These are phyloP conservation scores for Drosophila serrata DNA, from an alignment of 1,140 invertebrate species.

Conservation along the genomic window DNA sequence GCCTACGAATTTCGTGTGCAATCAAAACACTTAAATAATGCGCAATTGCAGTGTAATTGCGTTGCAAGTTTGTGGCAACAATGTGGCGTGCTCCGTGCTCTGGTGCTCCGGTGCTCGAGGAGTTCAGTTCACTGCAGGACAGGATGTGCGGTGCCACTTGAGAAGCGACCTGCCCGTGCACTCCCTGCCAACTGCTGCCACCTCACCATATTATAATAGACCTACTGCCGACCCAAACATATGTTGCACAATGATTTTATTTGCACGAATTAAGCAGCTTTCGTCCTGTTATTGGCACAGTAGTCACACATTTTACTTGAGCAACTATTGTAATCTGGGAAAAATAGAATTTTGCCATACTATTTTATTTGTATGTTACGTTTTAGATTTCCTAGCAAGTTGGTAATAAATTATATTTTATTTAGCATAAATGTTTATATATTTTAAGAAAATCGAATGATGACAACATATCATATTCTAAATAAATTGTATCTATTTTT, in stretches of 20 bases:
- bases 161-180: slow-evolving; percentile 19
- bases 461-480: no score
- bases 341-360: no score
- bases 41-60: slow-evolving; percentile 76
- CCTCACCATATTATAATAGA: slow-evolving; percentile 57
- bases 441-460: no score
- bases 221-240: slow-evolving; percentile 60
- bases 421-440: neutral
- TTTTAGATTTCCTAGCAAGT: neutral
- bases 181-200: slow-evolving; percentile 16
- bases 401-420: neutral
- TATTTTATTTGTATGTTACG: no score
- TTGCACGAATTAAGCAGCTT: slow-evolving; percentile 76
- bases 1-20: slow-evolving; percentile 31
- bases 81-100: slow-evolving; percentile 4
- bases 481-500: no score
- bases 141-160: slow-evolving; percentile 9
- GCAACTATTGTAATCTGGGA: no score
- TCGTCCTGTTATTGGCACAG: slow-evolving; percentile 41
- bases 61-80: slow-evolving; percentile 66
- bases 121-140: neutral
- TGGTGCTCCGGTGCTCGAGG: neutral
- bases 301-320: neutral
- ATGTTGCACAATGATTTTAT: slow-evolving; percentile 83
- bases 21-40: slow-evolving; percentile 75